Percentiles rank a stretch among this genome's conserved stretches.
Conservation (phyloP, 2,113 vertebrate genomes). For the Addax nasomaculatus region DNA sequence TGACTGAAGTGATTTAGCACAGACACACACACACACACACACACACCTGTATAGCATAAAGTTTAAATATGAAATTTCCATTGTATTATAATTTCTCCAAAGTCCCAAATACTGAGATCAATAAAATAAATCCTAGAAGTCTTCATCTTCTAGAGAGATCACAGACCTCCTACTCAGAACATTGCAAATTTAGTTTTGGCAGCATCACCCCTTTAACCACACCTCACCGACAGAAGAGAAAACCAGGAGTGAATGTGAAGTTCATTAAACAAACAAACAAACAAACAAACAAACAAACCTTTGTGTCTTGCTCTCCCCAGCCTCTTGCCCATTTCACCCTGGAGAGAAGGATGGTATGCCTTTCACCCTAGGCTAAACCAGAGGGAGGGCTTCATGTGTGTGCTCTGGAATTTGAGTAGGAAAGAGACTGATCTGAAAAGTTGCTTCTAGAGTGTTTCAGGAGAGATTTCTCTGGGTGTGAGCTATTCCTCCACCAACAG, state of each 20-base stretch:
- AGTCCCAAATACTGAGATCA: neutral
- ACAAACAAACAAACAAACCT: neutral
- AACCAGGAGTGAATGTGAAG: neutral
- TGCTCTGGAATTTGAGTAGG: neutral
- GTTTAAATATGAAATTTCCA: neutral
- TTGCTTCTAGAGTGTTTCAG: neutral
- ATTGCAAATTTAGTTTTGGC: neutral
- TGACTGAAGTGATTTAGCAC: neutral
- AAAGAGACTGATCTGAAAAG: neutral
- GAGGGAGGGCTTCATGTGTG: neutral
- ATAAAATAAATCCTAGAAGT: neutral
- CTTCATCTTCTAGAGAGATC: neutral
- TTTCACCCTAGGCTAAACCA: neutral
- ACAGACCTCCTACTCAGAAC: neutral
- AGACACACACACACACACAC: neutral
- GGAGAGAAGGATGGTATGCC: neutral
- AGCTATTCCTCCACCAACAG: neutral
- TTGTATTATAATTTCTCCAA: neutral
- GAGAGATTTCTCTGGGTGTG: neutral
- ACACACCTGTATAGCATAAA: neutral
- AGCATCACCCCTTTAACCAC: neutral
- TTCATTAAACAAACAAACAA: neutral
- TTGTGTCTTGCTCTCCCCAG: neutral
- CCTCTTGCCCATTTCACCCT: neutral
- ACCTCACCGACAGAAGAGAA: neutral